Conservation (phyloP, 2,888 invertebrate species). For the Rhimphoctona megacephalus region DNA sequence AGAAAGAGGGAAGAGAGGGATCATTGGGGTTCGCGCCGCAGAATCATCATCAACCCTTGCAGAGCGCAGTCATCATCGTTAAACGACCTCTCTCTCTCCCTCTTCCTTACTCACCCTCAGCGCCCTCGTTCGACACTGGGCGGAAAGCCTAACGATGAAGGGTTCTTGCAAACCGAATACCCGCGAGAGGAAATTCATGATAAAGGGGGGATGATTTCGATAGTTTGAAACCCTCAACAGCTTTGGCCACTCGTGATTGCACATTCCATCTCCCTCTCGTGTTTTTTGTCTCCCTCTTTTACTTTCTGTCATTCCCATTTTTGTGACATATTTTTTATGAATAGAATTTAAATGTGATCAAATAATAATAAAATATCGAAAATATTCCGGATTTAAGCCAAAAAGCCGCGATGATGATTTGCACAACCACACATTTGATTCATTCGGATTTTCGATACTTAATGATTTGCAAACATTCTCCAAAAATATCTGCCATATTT, state of each 20-base stretch:
- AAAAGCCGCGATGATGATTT: too few relatives aligned
- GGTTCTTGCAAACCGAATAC: conserved; percentile 42
- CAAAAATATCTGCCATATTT: too few relatives aligned
- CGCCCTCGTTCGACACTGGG: conserved; percentile 35
- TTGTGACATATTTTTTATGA: not conserved
- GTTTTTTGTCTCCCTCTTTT: not conserved
- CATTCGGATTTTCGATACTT: too few relatives aligned
- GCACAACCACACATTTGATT: too few relatives aligned
- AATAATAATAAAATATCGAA: not conserved
- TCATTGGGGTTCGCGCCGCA: conserved; percentile 70
- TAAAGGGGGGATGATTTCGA: conserved; percentile 40
- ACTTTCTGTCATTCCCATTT: not conserved
- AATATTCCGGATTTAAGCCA: too few relatives aligned
- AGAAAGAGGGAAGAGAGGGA: conserved; percentile 38
- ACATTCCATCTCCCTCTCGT: conserved; percentile 26
- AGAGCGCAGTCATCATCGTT: conserved; percentile 76
- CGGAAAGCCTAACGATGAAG: conserved; percentile 50
- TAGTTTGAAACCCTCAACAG: conserved; percentile 33
- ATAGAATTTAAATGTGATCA: not conserved
- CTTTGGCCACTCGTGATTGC: conserved; percentile 60
- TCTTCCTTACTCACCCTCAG: conserved; percentile 26
- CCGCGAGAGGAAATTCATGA: conserved; percentile 29
- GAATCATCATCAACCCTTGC: conserved; percentile 72
- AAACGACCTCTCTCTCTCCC: conserved; percentile 69
- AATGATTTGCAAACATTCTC: too few relatives aligned